Base-by-base conservation (phyloP, 2,113 vertebrate species). In the Pipa parva region DNA sequence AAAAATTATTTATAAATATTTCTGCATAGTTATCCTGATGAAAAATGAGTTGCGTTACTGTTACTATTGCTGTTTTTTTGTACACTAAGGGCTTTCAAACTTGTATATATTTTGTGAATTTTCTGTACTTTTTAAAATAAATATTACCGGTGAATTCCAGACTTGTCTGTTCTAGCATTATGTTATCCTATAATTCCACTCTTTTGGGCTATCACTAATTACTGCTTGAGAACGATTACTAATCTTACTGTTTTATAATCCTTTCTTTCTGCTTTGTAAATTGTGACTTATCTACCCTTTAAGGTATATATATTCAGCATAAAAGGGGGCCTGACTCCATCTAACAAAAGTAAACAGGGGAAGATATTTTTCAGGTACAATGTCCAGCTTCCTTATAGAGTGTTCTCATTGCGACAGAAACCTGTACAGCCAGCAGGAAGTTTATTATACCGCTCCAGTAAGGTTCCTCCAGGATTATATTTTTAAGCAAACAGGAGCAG, bases 51-150 rank as follows among this genome's bases (percentile, higher is more conserved):
- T 64, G 22, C 15, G 22, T 37, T 33, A 48, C 28, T 21, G 55
- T 20, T 3, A 29, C n/a, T n/a, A n/a, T n/a, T n/a, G n/a, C 29
- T 68, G 50, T 58, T 50, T 56, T 52, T 13, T 13, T 60, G 56
- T 68, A 68, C 56, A 52, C 46, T 33, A 70, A 70, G 66, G 66
- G 66, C 66, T 70, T 70, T 70, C 58, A 29, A 11, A 54, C 57
- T 27, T 70, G 66, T 69, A 67, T 45, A 36, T 49, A 50, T 68
- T 69, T 60, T 24, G 66, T 61, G 58, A 54, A 42, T 24, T 54
- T 45, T 60, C 59, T 70, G 66, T 70, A 61, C 66, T 70, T 70
- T 68, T 61, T 52, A 70, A 70, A 70, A 70, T 70, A 70, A 70
- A 63, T 54, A 52, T 39, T 20, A 28, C 28, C 22, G 57, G 57